These are phyloP conservation scores for Heptranchias perlo DNA, from an alignment of 2,113 vertebrate species.

Conservation along the genomic window DNA sequence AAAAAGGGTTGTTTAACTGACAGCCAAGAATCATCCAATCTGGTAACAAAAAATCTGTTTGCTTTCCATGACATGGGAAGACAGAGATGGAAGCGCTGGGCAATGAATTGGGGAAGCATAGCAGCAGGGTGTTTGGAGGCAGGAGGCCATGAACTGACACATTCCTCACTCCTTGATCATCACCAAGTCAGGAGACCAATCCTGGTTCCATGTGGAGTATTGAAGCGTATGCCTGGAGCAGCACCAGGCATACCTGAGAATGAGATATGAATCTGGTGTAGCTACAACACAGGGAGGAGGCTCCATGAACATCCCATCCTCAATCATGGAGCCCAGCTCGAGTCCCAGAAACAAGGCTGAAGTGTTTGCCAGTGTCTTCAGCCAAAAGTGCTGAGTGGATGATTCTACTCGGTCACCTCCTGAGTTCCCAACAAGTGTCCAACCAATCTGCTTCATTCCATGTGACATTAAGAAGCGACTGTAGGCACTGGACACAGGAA, in stretches of 20 bases:
- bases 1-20: too few relatives aligned
- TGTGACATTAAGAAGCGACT: not conserved
- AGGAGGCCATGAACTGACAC: not conserved
- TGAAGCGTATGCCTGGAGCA: not conserved
- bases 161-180: not conserved
- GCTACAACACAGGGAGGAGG: too few relatives aligned
- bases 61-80: too few relatives aligned
- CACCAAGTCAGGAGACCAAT: not conserved
- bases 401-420: not conserved
- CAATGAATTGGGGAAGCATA: not conserved
- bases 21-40: too few relatives aligned
- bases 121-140: too few relatives aligned
- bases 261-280: not conserved
- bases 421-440: not conserved
- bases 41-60: too few relatives aligned
- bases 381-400: not conserved
- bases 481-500: not conserved
- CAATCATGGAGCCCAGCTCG: too few relatives aligned
- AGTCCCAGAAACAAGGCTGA: not conserved
- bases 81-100: not conserved
- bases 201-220: not conserved
- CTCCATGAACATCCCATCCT: too few relatives aligned
- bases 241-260: not conserved
- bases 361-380: not conserved
- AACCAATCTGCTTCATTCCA: not conserved